Base-by-base conservation (phyloP, 2,113 vertebrate species). In the Centropristis striata region DNA sequence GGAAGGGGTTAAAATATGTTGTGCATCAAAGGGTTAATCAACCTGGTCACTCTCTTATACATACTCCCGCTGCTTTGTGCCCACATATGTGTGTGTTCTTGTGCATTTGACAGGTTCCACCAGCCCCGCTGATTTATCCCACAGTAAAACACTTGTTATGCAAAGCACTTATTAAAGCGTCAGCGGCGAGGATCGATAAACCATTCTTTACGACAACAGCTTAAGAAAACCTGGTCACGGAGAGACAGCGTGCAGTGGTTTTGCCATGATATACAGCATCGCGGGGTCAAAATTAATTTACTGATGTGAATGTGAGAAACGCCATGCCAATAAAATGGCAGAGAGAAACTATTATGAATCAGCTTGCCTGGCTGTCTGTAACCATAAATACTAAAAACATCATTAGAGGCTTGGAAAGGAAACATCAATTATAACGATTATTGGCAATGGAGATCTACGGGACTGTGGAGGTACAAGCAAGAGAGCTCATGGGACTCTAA, bases 221-320 rank as follows among this genome's bases (percentile, higher is more conserved):
- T 92, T 91, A 93, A 90, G 85, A 91, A 92, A 92, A 91, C 80
- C 84, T 55, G 84, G 78, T 90, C 83, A 58, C 27, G 32, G 71
- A 63, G 81, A 83, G 78, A 91, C 79, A 63, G 78, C 36, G 61
- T 39, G 85, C 72, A 21, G 75, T 21, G 81, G 77, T 88, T n/a
- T 88, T 71, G 37, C 71, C 7, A 53, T 90, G 91, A 94, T 93
- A 86, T 90, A 95, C 32, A 49, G 84, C 77, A 16, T 59, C 53
- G 59, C 46, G 1, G 21, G 91, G 93, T 94, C 89, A 94, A 93
- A 93, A 89, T 94, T 89, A 86, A 95, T 92, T 94, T 92, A 91
- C 90, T 91, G 89, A 92, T 90, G 89, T 72, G 84, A 85, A 77
- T 80, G 80, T 72, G 88, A 88, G 89, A 86, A 92, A 89, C 82